Conservation (phyloP, 2,797 vertebrate genomes). For the Phrynocephalus vlangalii region DNA sequence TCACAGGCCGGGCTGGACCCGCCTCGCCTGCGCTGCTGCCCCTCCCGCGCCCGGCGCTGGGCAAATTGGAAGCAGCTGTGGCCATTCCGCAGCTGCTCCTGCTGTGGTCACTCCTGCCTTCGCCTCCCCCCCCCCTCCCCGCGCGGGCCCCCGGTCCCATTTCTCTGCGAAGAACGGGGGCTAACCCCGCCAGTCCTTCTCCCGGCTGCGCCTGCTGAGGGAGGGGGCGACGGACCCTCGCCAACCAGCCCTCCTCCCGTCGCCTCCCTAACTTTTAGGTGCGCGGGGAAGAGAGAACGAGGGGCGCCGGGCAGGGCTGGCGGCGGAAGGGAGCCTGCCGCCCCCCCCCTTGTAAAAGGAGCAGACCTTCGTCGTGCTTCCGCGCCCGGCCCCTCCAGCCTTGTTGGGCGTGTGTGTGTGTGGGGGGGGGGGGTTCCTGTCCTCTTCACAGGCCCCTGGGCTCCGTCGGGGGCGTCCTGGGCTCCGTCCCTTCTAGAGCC, state of each 20-base stretch:
- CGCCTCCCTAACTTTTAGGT: too few relatives aligned
- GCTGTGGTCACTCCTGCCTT: neutral
- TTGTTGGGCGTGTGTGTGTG: neutral
- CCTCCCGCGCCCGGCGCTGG: slow-evolving; percentile 59
- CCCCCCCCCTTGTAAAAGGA: neutral
- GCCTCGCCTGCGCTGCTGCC: slow-evolving; percentile 29
- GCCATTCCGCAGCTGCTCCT: slow-evolving; percentile 60
- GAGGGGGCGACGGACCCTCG: neutral
- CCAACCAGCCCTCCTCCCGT: neutral
- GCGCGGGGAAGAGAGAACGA: neutral
- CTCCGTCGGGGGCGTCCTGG: neutral
- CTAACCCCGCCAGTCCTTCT: neutral
- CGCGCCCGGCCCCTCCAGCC: neutral
- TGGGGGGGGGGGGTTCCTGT: neutral
- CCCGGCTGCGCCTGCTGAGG: neutral
- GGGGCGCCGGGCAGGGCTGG: neutral
- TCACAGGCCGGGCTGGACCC: slow-evolving; percentile 10
- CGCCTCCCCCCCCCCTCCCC: neutral
- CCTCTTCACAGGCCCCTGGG: too few relatives aligned
- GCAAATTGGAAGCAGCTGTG: slow-evolving; percentile 83
- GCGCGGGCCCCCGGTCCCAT: neutral
- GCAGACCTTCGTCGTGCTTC: neutral
- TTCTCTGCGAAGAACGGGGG: neutral
- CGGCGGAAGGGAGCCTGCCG: neutral
- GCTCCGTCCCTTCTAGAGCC: neutral